Conservation (phyloP, 2,797 vertebrate species). For the Xiphophorus birchmanni region DNA sequence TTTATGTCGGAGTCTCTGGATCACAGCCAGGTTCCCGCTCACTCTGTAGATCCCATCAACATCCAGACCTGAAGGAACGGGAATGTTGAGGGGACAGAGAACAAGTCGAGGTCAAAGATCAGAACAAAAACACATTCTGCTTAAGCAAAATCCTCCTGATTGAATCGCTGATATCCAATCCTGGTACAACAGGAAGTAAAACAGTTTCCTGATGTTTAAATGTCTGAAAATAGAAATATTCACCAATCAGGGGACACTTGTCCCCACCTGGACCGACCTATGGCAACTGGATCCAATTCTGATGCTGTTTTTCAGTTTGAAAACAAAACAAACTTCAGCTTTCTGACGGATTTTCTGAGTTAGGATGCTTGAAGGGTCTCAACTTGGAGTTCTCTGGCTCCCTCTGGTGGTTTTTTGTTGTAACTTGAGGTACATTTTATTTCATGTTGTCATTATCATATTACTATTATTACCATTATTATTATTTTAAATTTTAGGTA, state of each 20-base stretch:
- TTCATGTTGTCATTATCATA: background rate
- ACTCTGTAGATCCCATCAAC: conserved; percentile 94
- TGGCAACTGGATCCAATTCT: background rate
- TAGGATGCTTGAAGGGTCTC: background rate
- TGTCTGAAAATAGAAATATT: background rate
- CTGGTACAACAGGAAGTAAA: background rate
- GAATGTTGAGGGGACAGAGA: background rate
- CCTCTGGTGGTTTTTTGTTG: background rate
- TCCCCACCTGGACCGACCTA: background rate
- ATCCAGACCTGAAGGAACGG: conserved; percentile 81
- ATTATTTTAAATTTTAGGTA: too few species aligned
- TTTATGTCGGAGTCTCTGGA: conserved; percentile 91
- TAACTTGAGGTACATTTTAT: background rate
- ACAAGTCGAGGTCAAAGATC: background rate
- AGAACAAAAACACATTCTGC: background rate
- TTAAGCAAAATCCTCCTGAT: background rate
- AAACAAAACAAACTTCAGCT: background rate
- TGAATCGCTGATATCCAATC: background rate
- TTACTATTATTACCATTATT: too few species aligned
- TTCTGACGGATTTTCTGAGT: background rate
- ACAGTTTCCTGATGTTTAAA: background rate
- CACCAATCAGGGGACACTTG: background rate
- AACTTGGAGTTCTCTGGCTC: background rate
- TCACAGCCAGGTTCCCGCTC: conserved; percentile 92
- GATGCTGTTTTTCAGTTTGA: background rate